Evolutionary conservation across 2,888 invertebrate genomes (phyloP).

Genomic region (Oscheius sp.): DNA sequence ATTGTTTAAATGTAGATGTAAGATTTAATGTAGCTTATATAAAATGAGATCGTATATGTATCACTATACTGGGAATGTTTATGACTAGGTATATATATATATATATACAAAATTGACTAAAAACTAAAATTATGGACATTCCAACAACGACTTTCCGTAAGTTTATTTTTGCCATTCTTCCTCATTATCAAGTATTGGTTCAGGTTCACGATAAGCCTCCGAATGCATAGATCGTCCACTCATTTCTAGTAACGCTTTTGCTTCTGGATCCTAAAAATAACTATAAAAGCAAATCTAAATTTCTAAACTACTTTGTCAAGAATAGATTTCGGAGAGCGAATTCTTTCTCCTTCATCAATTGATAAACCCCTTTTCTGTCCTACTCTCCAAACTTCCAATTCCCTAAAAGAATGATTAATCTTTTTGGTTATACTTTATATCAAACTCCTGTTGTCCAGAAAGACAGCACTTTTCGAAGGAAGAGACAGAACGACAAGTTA

Average conservation of each 20-base stretch:
- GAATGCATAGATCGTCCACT: constrained; percentile 84
- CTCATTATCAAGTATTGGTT: constrained; percentile 52
- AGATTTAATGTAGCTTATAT: constrained; percentile 18
- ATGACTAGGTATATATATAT: no score
- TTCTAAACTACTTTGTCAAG: constrained; percentile 50
- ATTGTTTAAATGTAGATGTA: constrained; percentile 31
- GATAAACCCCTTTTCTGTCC: constrained; percentile 47
- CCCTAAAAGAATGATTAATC: constrained; percentile 1
- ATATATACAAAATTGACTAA: no score
- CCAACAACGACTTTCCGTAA: neutral
- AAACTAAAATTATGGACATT: no score
- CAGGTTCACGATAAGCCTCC: constrained; percentile 78
- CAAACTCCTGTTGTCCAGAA: constrained; percentile 43
- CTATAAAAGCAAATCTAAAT: neutral
- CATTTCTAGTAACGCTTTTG: constrained; percentile 85
- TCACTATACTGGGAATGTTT: no score
- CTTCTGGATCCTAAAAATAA: constrained; percentile 77
- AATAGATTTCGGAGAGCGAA: constrained; percentile 40
- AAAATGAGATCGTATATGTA: constrained; percentile 19
- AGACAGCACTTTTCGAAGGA: constrained; percentile 51
- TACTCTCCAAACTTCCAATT: constrained; percentile 52
- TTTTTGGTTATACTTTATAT: constrained; percentile 31
- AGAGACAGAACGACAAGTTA: constrained; percentile 38
- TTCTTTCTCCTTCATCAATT: constrained; percentile 40
- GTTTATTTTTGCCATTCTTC: constrained; percentile 10